Evolutionary conservation across 2,113 vertebrate genomes (phyloP).

Genomic region (Felis catus): F.catus_Fca126_mat1.0 CM031415.1:192743501-192744000

Average conservation of each 20-base stretch:
- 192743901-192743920: not conserved
- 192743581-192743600: not conserved
- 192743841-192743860: not conserved
- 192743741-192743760: not conserved
- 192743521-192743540: not conserved
- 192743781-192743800: not conserved
- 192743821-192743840: not conserved
- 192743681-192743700: not conserved
- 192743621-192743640: not conserved
- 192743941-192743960: not conserved
- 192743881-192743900: not conserved
- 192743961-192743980: not conserved
- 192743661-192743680: not conserved
- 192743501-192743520: not conserved
- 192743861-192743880: not conserved
- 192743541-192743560: not conserved
- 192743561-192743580: not conserved
- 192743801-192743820: not conserved
- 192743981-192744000: not conserved
- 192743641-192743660: not conserved
- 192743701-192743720: not conserved
- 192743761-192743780: not conserved
- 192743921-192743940: not conserved
- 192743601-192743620: not conserved
- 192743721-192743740: not conserved